Conservation (phyloP, 1,140 invertebrate genomes). For the Drosophila persimilis region DNA sequence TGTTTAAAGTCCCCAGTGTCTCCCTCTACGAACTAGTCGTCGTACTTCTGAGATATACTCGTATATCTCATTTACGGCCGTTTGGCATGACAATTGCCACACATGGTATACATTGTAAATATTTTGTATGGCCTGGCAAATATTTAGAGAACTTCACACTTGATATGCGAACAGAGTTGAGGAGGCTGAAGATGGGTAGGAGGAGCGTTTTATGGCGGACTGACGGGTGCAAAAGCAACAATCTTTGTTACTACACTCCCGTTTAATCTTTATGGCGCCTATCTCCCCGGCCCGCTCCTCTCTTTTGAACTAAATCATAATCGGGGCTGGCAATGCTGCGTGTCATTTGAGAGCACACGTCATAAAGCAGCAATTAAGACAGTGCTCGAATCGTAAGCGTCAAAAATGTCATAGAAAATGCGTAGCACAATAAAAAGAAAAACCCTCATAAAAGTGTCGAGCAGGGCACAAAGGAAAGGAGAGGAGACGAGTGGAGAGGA, state of each 20-base stretch:
- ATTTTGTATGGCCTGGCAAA: slow-evolving; percentile 68
- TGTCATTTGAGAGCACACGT: slow-evolving; percentile 79
- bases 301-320: slow-evolving; percentile 76
- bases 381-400: slow-evolving; percentile 78
- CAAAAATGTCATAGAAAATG: slow-evolving; percentile 77
- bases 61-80: slow-evolving; percentile 25
- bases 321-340: slow-evolving; percentile 66
- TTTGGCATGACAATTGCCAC: slow-evolving; percentile 64
- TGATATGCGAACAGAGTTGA: slow-evolving; percentile 66
- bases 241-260: slow-evolving; percentile 56
- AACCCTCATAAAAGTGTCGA: slow-evolving; percentile 67
- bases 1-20: too few relatives aligned
- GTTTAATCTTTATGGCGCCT: slow-evolving; percentile 75
- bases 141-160: slow-evolving; percentile 77
- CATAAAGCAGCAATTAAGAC: slow-evolving; percentile 81
- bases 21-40: too few relatives aligned
- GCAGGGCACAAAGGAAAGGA: slow-evolving; percentile 23
- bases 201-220: slow-evolving; percentile 37
- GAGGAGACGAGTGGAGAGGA: neutral
- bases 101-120: slow-evolving; percentile 74
- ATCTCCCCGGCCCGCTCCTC: neutral
- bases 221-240: slow-evolving; percentile 60
- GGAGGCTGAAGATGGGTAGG: slow-evolving; percentile 6
- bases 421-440: slow-evolving; percentile 74
- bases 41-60: slow-evolving; percentile 19